Percentiles rank a stretch among this genome's conserved stretches.
Evolutionary conservation across 2,797 vertebrate species (phyloP).

Genomic region (Melanotaenia trifasciata): DNA sequence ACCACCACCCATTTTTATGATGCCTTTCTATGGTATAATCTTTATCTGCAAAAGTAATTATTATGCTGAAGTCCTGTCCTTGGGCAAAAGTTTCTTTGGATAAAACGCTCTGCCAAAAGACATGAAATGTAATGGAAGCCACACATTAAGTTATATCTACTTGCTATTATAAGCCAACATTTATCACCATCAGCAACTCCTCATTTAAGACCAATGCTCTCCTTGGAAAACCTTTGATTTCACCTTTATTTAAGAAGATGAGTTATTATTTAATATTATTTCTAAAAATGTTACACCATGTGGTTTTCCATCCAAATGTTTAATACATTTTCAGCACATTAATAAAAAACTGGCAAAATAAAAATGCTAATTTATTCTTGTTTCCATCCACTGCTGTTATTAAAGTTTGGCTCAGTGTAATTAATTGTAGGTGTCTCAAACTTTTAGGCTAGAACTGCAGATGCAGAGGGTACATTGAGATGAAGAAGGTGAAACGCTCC

Average conservation of each 20-base stretch:
- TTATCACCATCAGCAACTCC: not conserved
- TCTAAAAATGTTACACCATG: not conserved
- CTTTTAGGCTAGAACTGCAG: not conserved
- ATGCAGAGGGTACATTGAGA: not conserved
- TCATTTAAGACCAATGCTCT: not conserved
- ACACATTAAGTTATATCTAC: not conserved
- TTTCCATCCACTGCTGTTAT: not conserved
- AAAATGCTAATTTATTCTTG: conserved; percentile 6
- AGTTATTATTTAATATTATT: not conserved
- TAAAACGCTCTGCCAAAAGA: not conserved
- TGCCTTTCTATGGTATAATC: not conserved
- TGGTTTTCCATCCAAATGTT: not conserved
- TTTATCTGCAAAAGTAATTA: not conserved
- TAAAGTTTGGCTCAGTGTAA: not conserved
- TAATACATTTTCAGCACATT: not conserved
- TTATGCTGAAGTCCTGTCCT: not conserved
- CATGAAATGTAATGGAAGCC: not conserved
- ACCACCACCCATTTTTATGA: not conserved
- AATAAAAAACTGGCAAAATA: not conserved
- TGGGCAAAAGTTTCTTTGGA: not conserved
- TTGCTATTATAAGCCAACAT: not conserved
- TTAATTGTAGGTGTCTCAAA: not conserved
- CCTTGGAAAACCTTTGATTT: not conserved
- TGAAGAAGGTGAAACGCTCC: not conserved
- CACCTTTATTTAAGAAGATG: not conserved